Base-by-base conservation (phyloP, 2,797 vertebrate genomes). In the Rhyacichthys aspro region DNA sequence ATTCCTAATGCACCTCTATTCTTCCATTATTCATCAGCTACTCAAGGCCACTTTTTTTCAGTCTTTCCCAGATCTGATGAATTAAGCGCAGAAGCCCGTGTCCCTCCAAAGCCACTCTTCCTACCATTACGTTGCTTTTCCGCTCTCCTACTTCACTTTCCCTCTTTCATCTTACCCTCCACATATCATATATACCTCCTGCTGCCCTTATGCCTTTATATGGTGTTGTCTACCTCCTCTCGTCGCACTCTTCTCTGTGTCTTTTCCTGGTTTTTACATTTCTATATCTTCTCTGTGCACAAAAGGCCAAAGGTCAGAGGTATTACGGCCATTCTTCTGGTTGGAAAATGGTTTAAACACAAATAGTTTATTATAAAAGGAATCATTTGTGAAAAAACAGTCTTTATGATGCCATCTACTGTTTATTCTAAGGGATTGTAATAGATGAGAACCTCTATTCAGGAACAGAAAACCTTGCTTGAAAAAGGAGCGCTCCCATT, bases 21-120 rank as follows among this genome's bases (percentile, higher is more conserved):
- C 58, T 50, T 82, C 62, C 66, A 78, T 86, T 86, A 84, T 87
- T 86, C 77, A 86, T 78, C 70, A 62, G 43, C 9, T 64, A 84
- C 74, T 77, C 58, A 56, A 62, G 54, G 55, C 83, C 55, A 57
- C 79, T 79, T 59, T 62, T 45, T 36, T 60, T 8, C 46, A 46
- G 63, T 76, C 78, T 80, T 65, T 38, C 8, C 57, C 52, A 57
- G 55, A 58, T 76, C 70, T 39, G 72, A 70, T 15, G 57, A 74
- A 85, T 71, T 70, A 78, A 55, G 41, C 2, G 2, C 23, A 44
- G 49, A 61, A 7, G 45, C 55, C 60, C 55, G 64, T 3, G 4
- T 63, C 47, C 34, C 48, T 50, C 48, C 59, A 67, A 55, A 39
- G 32, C 61, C 58, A 52, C 59, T 54, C 44, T 68, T 56, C 33